Percentiles rank a stretch among this genome's conserved stretches.
Evolutionary conservation across 2,113 vertebrate genomes (phyloP).

Genomic region (Coregonus clupeaformis): DNA sequence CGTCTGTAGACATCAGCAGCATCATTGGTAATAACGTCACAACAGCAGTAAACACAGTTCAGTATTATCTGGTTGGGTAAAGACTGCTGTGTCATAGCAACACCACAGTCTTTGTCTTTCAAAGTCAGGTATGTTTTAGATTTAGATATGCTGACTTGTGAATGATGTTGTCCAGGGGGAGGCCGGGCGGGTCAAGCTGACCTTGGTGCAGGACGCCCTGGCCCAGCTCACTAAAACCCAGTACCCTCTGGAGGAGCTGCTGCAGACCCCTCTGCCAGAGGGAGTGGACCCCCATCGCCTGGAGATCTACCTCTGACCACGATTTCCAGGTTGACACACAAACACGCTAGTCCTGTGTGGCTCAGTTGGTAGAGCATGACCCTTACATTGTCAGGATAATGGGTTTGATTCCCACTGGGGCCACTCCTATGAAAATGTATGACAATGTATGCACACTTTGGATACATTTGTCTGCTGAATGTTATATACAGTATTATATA

Average conservation of each 20-base stretch:
- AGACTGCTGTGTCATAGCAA: too few relatives aligned
- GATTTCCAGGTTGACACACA: slow-evolving; percentile 71
- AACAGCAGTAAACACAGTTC: not conserved
- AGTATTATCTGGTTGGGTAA: too few relatives aligned
- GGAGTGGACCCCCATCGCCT: slow-evolving; percentile 70
- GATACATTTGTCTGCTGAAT: too few relatives aligned
- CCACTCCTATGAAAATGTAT: too few relatives aligned
- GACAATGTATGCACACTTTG: too few relatives aligned
- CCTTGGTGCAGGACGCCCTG: slow-evolving; percentile 77
- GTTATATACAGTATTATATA: too few relatives aligned
- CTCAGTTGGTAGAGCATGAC: too few relatives aligned
- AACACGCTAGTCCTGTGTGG: not conserved
- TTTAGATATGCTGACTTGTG: not conserved
- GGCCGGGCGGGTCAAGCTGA: slow-evolving; percentile 62
- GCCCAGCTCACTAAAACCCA: slow-evolving; percentile 67
- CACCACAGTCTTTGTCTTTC: too few relatives aligned
- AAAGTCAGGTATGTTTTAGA: not conserved
- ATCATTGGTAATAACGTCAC: not conserved
- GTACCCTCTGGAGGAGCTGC: slow-evolving; percentile 68
- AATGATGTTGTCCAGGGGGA: slow-evolving; percentile 38
- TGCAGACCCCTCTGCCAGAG: slow-evolving; percentile 65
- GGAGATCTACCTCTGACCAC: slow-evolving; percentile 72
- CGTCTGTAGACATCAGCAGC: too few relatives aligned
- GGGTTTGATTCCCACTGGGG: too few relatives aligned
- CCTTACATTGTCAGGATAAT: too few relatives aligned